Conservation (phyloP, 2,797 vertebrate species). For the Echiichthys vipera region DNA sequence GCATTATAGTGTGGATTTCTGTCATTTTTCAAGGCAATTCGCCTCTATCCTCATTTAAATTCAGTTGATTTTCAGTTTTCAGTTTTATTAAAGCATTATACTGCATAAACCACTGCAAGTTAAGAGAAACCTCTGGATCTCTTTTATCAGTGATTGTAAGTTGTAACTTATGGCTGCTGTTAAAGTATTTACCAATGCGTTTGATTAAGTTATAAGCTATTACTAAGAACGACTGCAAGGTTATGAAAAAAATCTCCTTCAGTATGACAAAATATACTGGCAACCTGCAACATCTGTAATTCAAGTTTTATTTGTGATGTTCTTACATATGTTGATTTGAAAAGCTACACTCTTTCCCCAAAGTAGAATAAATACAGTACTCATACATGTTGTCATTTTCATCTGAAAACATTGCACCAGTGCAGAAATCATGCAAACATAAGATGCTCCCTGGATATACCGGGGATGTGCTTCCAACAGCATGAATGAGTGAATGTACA, state of each 20-base stretch:
- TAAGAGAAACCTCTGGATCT: background rate
- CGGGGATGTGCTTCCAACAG: slow-evolving; percentile 58
- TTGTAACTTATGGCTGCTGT: background rate
- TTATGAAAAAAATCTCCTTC: background rate
- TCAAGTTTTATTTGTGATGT: background rate
- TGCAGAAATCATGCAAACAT: slow-evolving; percentile 15
- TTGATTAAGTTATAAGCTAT: background rate
- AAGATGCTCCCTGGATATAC: slow-evolving; percentile 18
- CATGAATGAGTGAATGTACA: slow-evolving; percentile 59
- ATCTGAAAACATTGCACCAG: slow-evolving; percentile 1
- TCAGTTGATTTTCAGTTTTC: background rate
- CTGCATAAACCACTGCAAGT: slow-evolving; percentile 1
- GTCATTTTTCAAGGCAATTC: background rate
- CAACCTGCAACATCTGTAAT: background rate
- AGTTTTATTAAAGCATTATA: background rate
- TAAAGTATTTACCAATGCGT: background rate
- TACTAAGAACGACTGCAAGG: too few species aligned
- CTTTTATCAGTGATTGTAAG: background rate
- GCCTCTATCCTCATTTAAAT: background rate
- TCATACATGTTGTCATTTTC: slow-evolving; percentile 3
- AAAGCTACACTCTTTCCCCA: background rate
- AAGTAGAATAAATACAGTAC: background rate
- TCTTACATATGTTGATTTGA: background rate
- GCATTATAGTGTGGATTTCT: background rate
- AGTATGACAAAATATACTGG: background rate